These are phyloP conservation scores for Columba guinea DNA, from an alignment of 2,797 vertebrate species.

Conservation along the genomic window DNA sequence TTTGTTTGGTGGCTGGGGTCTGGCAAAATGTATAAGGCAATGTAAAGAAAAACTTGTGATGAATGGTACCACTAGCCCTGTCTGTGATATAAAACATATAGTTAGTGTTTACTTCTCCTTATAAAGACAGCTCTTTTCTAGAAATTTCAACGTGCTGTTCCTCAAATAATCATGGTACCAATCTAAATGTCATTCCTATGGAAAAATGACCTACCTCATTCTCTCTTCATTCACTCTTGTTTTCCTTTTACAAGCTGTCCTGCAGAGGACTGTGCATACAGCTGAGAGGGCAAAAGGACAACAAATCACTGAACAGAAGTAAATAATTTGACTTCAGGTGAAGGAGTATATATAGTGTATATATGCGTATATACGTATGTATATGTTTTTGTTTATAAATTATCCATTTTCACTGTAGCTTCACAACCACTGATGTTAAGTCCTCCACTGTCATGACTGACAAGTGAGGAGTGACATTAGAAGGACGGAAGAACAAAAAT, in stretches of 20 bases:
- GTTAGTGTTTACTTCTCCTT: neutral
- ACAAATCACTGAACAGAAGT: neutral
- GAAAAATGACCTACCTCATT: neutral
- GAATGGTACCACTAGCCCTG: neutral
- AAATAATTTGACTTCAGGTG: neutral
- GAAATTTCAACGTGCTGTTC: neutral
- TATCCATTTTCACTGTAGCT: neutral
- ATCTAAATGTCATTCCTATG: neutral
- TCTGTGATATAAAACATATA: neutral
- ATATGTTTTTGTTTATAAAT: neutral
- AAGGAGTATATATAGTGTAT: neutral
- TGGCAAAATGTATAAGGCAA: neutral
- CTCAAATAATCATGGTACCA: neutral
- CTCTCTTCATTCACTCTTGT: neutral
- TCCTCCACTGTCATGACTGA: neutral
- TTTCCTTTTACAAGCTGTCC: neutral
- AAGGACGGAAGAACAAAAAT: neutral
- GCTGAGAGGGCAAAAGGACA: neutral
- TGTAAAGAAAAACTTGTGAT: neutral
- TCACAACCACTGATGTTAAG: neutral
- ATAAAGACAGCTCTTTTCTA: neutral
- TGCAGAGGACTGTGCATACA: neutral
- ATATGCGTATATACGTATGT: no score
- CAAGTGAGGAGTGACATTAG: neutral
- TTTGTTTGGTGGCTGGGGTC: neutral